phyloP scores from a whole-genome alignment of 2,888 invertebrate species.

The Empis stercorea region DNA sequence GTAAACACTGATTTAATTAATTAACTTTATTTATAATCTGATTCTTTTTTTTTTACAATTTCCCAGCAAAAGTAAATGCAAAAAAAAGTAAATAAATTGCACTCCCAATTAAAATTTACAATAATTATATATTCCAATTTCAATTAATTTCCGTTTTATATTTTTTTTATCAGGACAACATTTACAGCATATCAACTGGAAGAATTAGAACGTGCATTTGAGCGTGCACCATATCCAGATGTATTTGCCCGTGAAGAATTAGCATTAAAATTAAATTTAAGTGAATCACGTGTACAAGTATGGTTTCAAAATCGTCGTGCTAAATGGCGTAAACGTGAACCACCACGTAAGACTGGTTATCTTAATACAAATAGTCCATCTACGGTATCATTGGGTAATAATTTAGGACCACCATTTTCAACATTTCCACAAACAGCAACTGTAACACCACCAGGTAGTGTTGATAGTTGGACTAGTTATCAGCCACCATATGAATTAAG shows the following conservation, averaged over 20 bases:
- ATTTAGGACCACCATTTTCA: conserved; percentile 48
- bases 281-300: conserved; percentile 58
- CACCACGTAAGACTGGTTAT: conserved; percentile 78
- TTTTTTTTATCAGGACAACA: conserved; percentile 56
- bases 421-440: conserved; percentile 49
- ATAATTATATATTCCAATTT: too few relatives aligned
- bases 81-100: too few relatives aligned
- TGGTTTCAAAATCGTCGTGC: conserved; percentile 64
- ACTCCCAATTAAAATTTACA: too few relatives aligned
- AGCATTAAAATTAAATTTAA: conserved; percentile 77
- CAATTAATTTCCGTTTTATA: too few relatives aligned
- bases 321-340: conserved; percentile 89
- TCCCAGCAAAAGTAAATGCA: too few relatives aligned
- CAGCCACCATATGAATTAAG: conserved; percentile 65
- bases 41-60: too few relatives aligned
- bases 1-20: too few relatives aligned
- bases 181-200: conserved; percentile 92
- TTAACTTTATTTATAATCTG: too few relatives aligned
- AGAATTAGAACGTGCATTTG: conserved; percentile 85
- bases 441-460: conserved; percentile 45
- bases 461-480: conserved; percentile 65
- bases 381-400: conserved; percentile 33
- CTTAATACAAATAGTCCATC: conserved; percentile 58
- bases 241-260: conserved; percentile 90
- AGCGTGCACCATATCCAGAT: conserved; percentile 91